phyloP scores from a whole-genome alignment of 2,888 invertebrate genomes.

The Brenthis daphne region DNA sequence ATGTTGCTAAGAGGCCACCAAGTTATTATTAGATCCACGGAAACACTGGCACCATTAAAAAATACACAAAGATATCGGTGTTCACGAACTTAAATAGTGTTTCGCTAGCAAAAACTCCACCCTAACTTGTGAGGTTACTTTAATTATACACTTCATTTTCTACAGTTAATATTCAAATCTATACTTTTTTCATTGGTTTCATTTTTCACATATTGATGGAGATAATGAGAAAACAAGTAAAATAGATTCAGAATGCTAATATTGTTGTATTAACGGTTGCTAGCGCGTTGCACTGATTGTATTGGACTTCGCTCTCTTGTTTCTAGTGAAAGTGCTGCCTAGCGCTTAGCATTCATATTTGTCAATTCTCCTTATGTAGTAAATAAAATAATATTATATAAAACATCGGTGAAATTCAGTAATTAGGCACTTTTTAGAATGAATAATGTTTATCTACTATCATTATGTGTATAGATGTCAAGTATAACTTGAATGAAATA shows the following conservation, averaged over 20 bases:
- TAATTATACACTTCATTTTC: not conserved
- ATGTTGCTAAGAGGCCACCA: constrained; percentile 11
- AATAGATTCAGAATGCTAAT: not conserved
- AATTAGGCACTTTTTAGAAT: too few species aligned
- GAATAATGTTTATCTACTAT: too few species aligned
- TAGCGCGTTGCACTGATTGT: constrained; percentile 11
- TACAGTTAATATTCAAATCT: not conserved
- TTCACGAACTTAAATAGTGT: not conserved
- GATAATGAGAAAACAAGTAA: constrained; percentile 4
- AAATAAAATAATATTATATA: not conserved
- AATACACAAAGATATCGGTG: constrained; percentile 22
- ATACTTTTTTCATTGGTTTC: not conserved
- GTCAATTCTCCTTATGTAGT: constrained; percentile 1
- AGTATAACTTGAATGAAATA: constrained; percentile 48
- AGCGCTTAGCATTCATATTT: constrained; percentile 12
- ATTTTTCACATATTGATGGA: too few species aligned
- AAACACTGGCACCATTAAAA: constrained; percentile 22
- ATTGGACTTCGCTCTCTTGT: constrained; percentile 28
- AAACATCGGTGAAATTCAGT: not conserved
- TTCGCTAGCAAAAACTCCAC: not conserved
- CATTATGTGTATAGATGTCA: constrained; percentile 26
- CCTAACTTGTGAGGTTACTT: not conserved
- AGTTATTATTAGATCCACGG: constrained; percentile 15
- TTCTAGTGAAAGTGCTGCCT: constrained; percentile 28
- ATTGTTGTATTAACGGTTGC: constrained; percentile 9